Evolutionary conservation across 53 echinoderm and acorn worm genomes (phyloP), one percentile per base, ranked within the genome.

Genomic region (Holothuria scabra): DNA sequence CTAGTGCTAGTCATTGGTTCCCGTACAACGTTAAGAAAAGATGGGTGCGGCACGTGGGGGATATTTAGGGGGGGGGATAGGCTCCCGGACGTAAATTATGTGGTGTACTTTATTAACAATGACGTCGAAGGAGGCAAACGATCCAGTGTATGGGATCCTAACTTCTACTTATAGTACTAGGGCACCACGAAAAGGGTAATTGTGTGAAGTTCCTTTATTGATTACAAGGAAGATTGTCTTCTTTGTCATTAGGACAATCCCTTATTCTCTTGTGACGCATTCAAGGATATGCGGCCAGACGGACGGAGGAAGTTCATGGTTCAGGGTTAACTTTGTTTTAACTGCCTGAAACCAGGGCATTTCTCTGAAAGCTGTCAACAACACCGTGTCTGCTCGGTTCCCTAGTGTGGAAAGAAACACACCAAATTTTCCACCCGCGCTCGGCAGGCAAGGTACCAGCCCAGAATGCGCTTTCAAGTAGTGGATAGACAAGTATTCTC

Each of bases 321-420:
- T 22, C 44, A 65, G 29, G 13, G 31, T 12, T 84, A 49, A 41
- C 80, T 84, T 12, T 89, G n/a, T 29, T 89, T 62, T 46, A 89
- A 89, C 59, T 89, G 89, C 52, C 46, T 84, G 22, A 55, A 21
- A 22, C 67, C 78, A 32, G 89, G 44, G 44, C 44, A 44, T 44
- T 44, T 44, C 65, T 79, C 89, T 20, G 22, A 31, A 7, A 67
- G 26, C 19, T 89, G 90, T 56, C 7, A 32, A 33, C 60, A 76
- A 59, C 76, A 76, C 19, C 35, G 60, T 26, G 83, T 84, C 18
- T 90, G 87, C 34, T 52, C 80, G 3, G 70, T 90, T 1, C 57
- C 74, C 26, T 79, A 84, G 22, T 90, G 90, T 79, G 79, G 61
- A 21, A 75, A 65, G 41, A 90, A 90, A 44, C 90, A 90, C 44